A percentile compares a stretch with the other conserved stretches of the same genome.
Conservation (phyloP, 2,888 invertebrate species). For the Kryphioiulus occultus region DNA sequence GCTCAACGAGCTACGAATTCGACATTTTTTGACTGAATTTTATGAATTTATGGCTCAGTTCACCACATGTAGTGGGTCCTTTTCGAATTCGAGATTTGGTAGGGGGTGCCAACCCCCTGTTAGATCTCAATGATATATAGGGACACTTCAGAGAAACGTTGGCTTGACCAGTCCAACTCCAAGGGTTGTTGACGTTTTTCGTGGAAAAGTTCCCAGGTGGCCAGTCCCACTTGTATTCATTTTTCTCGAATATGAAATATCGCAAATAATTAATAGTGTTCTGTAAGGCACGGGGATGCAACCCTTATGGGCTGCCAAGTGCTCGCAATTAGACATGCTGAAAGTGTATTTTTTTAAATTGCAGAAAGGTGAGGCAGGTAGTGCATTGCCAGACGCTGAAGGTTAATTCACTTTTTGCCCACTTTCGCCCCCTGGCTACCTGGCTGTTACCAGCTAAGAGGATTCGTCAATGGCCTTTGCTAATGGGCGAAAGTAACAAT, state of each 20-base stretch:
- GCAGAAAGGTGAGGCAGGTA: conserved; percentile 19
- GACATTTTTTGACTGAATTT: background rate
- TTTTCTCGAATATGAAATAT: conserved; percentile 10
- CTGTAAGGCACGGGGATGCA: conserved; percentile 39
- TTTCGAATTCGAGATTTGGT: background rate
- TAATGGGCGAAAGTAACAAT: conserved; percentile 21
- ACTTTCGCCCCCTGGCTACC: conserved; percentile 29
- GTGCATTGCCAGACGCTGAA: conserved; percentile 31
- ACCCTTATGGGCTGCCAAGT: background rate
- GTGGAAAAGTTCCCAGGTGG: background rate
- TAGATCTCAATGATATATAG: background rate
- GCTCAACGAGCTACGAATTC: background rate
- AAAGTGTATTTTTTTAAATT: background rate
- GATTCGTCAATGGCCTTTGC: conserved; percentile 32
- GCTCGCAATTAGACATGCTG: conserved; percentile 35
- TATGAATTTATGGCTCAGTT: conserved; percentile 3
- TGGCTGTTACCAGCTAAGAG: conserved; percentile 26
- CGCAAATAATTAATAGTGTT: conserved; percentile 36
- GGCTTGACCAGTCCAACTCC: background rate
- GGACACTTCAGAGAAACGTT: background rate
- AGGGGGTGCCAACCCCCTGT: background rate
- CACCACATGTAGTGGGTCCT: background rate
- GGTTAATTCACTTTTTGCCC: conserved; percentile 17
- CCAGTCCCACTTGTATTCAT: background rate
- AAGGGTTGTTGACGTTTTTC: conserved; percentile 25